Conservation (phyloP, 2,888 invertebrate species). For the Tridacna crocea region DNA sequence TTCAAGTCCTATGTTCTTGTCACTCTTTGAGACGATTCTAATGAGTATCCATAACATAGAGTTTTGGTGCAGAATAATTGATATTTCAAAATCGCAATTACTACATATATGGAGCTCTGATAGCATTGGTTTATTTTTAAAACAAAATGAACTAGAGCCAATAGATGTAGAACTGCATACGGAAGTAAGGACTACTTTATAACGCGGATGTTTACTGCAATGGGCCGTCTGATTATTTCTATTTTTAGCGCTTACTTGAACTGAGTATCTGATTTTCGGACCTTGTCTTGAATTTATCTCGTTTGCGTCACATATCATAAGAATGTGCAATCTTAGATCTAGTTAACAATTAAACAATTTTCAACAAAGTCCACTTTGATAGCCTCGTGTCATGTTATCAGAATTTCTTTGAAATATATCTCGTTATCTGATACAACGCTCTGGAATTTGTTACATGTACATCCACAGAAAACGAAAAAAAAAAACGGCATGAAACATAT, state of each 20-base stretch:
- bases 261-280: background rate
- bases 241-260: constrained; percentile 17
- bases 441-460: no score
- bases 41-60: no score
- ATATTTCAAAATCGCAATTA: no score
- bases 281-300: constrained; percentile 53
- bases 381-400: constrained; percentile 18
- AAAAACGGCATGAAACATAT: no score
- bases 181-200: background rate
- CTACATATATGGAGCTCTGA: no score
- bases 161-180: background rate
- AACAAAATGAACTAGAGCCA: no score
- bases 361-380: constrained; percentile 50
- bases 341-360: constrained; percentile 43
- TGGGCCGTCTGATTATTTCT: background rate
- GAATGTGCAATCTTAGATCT: constrained; percentile 47
- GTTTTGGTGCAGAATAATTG: no score
- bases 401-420: constrained; percentile 9
- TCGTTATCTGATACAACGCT: no score
- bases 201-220: background rate
- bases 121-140: no score
- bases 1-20: no score
- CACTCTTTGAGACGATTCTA: no score
- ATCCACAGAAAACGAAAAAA: no score
- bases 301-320: constrained; percentile 38